Evolutionary conservation across 2,797 vertebrate genomes (phyloP), one percentile per base, ranked within the genome.

Genomic region (Nasua narica): DNA sequence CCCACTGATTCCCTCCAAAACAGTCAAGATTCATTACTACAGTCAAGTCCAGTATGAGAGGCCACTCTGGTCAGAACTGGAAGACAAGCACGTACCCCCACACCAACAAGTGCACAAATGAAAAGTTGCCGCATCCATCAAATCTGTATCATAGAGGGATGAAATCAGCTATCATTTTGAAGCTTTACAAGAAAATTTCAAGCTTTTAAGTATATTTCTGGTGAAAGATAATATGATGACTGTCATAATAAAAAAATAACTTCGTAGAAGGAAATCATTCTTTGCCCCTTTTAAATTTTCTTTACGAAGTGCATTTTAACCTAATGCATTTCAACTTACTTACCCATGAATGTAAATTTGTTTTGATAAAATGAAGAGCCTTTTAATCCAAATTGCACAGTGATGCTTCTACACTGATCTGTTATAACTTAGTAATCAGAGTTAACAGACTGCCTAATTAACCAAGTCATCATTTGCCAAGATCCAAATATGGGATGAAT

Each of bases 401-500:
- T 67, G 94, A 98, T 96, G 93, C 95, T 98, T 98, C 98, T 94
- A 96, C 96, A 92, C 95, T 97, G 97, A 97, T 97, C 95, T 97
- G 97, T 91, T 97, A 97, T 97, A 97, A 98, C 98, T 98, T 94
- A 96, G 96, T 96, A 97, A 96, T 98, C 97, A 98, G 97, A 98
- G 98, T 98, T 98, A 99, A 98, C 97, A 98, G 98, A 98, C 97
- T 98, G 97, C 96, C 87, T 98, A 97, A 98, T 98, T 98, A 98
- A 98, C 98, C 98, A 98, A 98, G 97, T 97, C 96, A 85, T 88
- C 88, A 95, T 96, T 78, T 98, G 96, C 97, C 96, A 97, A 98
- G 92, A 98, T 97, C 96, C 97, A 98, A 97, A 98, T 97, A 98
- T 96, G 96, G 90, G 96, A 97, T 95, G 95, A 95, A 95, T 96